phyloP scores from a whole-genome alignment of 2,113 vertebrate species.

The Hypocryptadius cinnamomeus region DNA sequence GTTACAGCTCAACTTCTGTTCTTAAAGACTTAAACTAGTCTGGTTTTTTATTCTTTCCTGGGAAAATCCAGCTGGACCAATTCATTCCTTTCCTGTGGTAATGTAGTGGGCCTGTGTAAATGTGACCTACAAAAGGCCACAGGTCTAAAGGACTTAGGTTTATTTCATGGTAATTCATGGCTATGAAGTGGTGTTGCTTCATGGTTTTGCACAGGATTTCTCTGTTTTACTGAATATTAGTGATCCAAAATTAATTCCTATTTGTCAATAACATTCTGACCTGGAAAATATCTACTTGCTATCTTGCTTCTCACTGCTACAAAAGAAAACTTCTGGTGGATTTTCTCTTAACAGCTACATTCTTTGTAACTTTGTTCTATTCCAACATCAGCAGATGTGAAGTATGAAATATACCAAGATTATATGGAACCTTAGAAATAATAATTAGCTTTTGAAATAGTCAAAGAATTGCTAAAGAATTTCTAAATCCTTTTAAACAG shows the following conservation, averaged over 20 bases:
- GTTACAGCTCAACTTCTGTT: background rate
- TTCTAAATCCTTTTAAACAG: background rate
- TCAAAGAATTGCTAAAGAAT: background rate
- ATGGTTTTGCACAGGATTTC: background rate
- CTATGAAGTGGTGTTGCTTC: background rate
- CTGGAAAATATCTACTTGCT: background rate
- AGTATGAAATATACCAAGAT: background rate
- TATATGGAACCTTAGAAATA: background rate
- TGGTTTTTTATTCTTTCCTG: background rate
- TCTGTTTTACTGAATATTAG: background rate
- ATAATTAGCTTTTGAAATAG: background rate
- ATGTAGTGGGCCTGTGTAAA: background rate
- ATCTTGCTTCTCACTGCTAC: background rate
- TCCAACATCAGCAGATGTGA: background rate
- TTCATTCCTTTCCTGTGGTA: background rate
- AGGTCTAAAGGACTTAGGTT: background rate
- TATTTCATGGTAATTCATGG: background rate
- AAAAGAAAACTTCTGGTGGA: background rate
- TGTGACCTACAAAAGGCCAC: background rate
- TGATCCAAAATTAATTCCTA: background rate
- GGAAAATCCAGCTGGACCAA: background rate
- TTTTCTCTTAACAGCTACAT: background rate
- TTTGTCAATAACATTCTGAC: background rate
- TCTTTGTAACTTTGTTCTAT: background rate
- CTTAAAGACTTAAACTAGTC: background rate